Base-by-base conservation (phyloP, 2,888 invertebrate species). In the Craniophora ligustri region DNA sequence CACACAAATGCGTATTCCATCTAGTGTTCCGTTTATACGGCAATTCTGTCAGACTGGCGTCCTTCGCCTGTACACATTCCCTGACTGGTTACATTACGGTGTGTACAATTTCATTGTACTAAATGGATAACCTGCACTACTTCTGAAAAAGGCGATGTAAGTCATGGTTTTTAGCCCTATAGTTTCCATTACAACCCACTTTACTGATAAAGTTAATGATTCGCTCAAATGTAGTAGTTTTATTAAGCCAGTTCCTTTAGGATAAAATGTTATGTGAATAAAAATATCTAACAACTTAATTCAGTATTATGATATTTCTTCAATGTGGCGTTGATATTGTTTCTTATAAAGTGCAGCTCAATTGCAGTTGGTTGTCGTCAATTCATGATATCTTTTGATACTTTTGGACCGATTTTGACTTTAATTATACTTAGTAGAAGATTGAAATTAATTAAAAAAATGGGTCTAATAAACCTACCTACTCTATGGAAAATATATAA, bases 231-330 rank as follows among this genome's bases (percentile, higher is more conserved):
- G 82, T 71, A 56, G 76, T 89, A 89, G 86, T 75, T 71, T 79
- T 81, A 85, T 78, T 87, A 87, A 84, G 83, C 78, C 82, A 87
- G 91, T 91, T 91, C 91, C 91, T 91, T 86, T 91, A 91, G 89
- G 74, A 62, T 87, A 84, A 81, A 55, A 55, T 65, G 51, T 56
- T 57, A 64, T 54, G 54, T 67, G 55, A 56, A 62, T 65, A 62
- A 64, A 63, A 72, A 53, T 59, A 36, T 61, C 48, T 64, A 67
- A 58, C 55, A 62, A 63, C 55, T 49, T 65, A 35, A 54, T 64
- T 39, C 61, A 62, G 61, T 62, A 62, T 62, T 62, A 62, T 46
- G 41, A 54, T 62, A 57, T 32, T 49, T 63, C 50, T 34, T 50
- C 23, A 32, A 26, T 8, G 13, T 41, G 57, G 36, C 42, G 35